phyloP scores from a whole-genome alignment of 2,888 invertebrate genomes.

The Clitarchus hookeri region DNA sequence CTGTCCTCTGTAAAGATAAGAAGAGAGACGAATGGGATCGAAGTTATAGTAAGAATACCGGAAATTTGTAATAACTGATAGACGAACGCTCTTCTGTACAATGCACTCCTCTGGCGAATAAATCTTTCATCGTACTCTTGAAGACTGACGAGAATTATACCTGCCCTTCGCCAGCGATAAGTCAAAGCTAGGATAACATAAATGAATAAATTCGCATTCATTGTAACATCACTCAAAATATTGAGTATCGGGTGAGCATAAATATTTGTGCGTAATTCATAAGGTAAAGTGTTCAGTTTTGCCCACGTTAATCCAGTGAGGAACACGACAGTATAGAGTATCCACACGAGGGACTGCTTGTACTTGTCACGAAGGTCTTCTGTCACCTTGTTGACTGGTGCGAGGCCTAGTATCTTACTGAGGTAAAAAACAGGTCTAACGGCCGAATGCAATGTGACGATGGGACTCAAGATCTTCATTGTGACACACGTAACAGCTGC shows the following conservation, averaged over 20 bases:
- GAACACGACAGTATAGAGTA: no score
- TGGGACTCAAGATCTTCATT: no score
- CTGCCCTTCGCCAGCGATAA: neutral
- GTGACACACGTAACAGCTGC: neutral
- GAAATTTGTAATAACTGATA: neutral
- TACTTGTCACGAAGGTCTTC: no score
- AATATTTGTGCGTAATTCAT: neutral
- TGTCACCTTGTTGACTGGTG: no score
- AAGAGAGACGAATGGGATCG: neutral
- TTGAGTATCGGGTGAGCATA: neutral
- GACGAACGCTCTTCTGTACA: neutral
- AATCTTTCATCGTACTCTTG: no score
- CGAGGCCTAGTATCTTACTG: no score
- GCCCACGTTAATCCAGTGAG: no score
- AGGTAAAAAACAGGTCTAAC: no score
- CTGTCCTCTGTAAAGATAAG: neutral
- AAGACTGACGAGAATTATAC: neutral
- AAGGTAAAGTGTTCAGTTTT: neutral
- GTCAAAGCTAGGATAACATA: neutral
- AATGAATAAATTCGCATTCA: neutral
- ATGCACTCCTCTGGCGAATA: neutral
- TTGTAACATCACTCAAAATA: neutral
- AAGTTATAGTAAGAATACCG: neutral
- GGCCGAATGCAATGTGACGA: no score
- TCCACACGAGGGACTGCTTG: no score